A percentile compares a stretch with the other conserved stretches of the same genome.
Conservation (phyloP, 2,797 vertebrate genomes). For the Mus caroli region DNA sequence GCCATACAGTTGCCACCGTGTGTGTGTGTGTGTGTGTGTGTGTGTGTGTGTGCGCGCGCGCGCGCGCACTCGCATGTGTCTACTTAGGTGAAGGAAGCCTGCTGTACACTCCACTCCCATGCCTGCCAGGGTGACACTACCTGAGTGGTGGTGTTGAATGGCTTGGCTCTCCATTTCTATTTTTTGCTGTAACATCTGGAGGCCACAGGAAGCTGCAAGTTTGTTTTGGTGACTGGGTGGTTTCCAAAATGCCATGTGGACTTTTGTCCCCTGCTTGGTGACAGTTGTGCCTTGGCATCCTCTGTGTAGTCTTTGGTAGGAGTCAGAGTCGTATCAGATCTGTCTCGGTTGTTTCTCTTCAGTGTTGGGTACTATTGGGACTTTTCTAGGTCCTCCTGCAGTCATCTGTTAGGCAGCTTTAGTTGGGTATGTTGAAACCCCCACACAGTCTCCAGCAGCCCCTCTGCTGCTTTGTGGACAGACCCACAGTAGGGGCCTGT, state of each 20-base stretch:
- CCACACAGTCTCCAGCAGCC: background rate
- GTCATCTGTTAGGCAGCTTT: no score
- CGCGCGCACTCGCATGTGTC: fast-evolving
- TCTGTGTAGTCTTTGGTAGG: background rate
- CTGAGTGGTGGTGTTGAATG: background rate
- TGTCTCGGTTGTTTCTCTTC: background rate
- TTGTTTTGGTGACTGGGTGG: constrained; percentile 1
- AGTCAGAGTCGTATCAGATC: background rate
- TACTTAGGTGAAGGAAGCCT: background rate
- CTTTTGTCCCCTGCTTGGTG: background rate
- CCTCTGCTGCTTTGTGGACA: background rate
- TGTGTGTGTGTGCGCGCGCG: no score
- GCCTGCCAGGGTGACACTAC: background rate
- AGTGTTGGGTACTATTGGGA: background rate
- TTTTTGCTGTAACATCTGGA: background rate
- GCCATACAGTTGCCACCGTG: background rate
- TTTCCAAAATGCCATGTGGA: background rate
- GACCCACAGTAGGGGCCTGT: background rate
- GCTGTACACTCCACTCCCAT: no score
- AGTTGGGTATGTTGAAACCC: background rate
- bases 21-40: background rate
- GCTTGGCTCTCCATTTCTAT: background rate
- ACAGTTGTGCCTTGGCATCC: background rate
- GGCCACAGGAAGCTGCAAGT: background rate
- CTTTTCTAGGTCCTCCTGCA: background rate